phyloP scores from a whole-genome alignment of 30 jellyfish, hydroid and myxozoan genomes.

The Cassiopea xamachana region DNA sequence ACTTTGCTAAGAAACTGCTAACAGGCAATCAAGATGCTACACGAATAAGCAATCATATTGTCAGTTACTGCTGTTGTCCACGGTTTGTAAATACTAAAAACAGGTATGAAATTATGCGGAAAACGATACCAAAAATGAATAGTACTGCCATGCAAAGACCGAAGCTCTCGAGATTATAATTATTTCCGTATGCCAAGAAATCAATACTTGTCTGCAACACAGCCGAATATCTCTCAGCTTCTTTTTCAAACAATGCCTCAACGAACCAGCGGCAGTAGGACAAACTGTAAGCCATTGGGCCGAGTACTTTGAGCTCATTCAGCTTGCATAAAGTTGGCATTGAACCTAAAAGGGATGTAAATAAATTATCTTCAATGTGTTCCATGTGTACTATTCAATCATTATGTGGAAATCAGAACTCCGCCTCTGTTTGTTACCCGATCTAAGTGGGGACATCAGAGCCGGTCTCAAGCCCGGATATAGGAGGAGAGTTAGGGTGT shows the following conservation, averaged over 20 bases:
- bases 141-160: constrained; percentile 50
- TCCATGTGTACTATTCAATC: no score
- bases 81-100: constrained; percentile 66
- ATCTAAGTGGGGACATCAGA: no score
- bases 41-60: not conserved
- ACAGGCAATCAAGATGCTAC: not conserved
- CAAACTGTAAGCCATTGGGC: constrained; percentile 75
- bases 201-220: constrained; percentile 58
- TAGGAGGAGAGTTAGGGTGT: no score
- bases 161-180: constrained; percentile 46
- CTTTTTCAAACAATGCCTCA: constrained; percentile 77
- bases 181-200: constrained; percentile 38
- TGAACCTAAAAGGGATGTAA: constrained; percentile 60
- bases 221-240: constrained; percentile 72
- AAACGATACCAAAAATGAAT: constrained; percentile 49
- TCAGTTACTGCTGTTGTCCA: constrained; percentile 64
- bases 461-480: no score
- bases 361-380: no score
- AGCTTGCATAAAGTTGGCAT: constrained; percentile 68
- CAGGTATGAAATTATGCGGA: constrained; percentile 59
- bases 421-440: no score
- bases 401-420: no score
- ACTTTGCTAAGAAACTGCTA: not conserved
- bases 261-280: constrained; percentile 81
- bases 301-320: constrained; percentile 53